Percentiles rank a stretch among this genome's conserved stretches.
Conservation (phyloP, 2,797 vertebrate genomes). For the Apogon hyalosoma region DNA sequence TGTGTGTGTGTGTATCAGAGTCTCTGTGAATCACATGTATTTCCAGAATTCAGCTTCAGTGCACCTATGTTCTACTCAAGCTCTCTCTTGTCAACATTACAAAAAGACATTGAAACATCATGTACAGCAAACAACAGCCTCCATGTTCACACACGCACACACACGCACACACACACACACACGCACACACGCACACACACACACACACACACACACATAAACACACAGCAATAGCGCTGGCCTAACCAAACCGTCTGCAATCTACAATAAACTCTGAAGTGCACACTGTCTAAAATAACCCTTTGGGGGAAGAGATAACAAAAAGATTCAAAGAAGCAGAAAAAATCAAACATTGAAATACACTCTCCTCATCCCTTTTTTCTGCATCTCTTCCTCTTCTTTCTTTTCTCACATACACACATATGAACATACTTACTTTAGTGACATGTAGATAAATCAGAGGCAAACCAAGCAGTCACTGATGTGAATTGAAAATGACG, state of each 20-base stretch:
- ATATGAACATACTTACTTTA: conserved; percentile 37
- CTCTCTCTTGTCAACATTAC: conserved; percentile 58
- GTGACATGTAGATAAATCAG: conserved; percentile 74
- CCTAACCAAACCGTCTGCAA: conserved; percentile 68
- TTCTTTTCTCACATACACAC: conserved; percentile 23
- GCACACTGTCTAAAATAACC: conserved; percentile 65
- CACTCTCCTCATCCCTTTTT: conserved; percentile 60
- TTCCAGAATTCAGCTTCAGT: conserved; percentile 39
- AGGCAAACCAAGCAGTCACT: conserved; percentile 65
- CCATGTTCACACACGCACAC: conserved; percentile 31
- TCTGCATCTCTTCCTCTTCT: conserved; percentile 18
- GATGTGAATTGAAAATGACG: conserved; percentile 77
- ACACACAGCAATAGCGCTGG: conserved; percentile 27
- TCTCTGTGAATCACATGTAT: neutral
- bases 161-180: conserved; percentile 12
- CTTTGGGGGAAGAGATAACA: conserved; percentile 68
- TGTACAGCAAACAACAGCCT: conserved; percentile 61
- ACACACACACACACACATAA: conserved; percentile 8
- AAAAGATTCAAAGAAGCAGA: conserved; percentile 72
- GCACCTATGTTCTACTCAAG: conserved; percentile 46
- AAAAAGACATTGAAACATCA: conserved; percentile 61
- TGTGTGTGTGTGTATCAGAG: conserved; percentile 5
- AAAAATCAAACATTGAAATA: conserved; percentile 78
- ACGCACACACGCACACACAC: no score
- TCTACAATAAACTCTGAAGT: conserved; percentile 62